Base-by-base conservation (phyloP, 2,797 vertebrate genomes). In the Pelobates cultripes region DNA sequence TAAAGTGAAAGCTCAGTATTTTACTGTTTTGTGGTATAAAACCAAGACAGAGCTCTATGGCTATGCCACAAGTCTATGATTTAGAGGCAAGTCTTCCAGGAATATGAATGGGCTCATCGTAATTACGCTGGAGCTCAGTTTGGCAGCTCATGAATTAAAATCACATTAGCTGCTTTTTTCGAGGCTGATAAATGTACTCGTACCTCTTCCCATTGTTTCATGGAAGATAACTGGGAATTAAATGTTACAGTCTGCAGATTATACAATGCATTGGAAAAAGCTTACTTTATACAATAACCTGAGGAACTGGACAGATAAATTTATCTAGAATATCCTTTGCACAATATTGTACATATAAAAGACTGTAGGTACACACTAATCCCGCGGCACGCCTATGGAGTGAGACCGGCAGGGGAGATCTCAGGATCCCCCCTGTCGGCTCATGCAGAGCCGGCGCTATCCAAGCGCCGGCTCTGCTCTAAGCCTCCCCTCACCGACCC, bases 51-150 rank as follows among this genome's bases (percentile, higher is more conserved):
- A 60, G 14, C n/a, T 28, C 14, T 7, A 64, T 68, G 66, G 4
- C 42, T 72, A n/a, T 43, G 15, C 10, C 70, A 40, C 47, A 55
- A 42, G n/a, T 43, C 17, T 42, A 68, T 5, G 47, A 53, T 55
- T 41, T 40, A 70, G 15, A 70, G 14, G 15, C 69, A 17, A 8
- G 13, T 70, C 43, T 70, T 70, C 68, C 13, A 70, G 68, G 13
- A 53, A 72, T 72, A 40, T 73, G 55, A 73, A 73, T 73, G 47
- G 4, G 13, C 2, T 73, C 10, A 40, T 10, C 41, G 10, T 73
- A 53, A 73, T 73, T 73, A 40, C 51, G 14, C 43, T 28, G 43
- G 8, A 64, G 60, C 53, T 64, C 41, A 73, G 17, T 66, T 53
- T 66, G 40, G 63, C 40, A 40, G 15, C 6, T 4, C 15, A 61